These are phyloP conservation scores for Papilio glaucus DNA, from an alignment of 1,140 invertebrate species.

Conservation along the genomic window DNA sequence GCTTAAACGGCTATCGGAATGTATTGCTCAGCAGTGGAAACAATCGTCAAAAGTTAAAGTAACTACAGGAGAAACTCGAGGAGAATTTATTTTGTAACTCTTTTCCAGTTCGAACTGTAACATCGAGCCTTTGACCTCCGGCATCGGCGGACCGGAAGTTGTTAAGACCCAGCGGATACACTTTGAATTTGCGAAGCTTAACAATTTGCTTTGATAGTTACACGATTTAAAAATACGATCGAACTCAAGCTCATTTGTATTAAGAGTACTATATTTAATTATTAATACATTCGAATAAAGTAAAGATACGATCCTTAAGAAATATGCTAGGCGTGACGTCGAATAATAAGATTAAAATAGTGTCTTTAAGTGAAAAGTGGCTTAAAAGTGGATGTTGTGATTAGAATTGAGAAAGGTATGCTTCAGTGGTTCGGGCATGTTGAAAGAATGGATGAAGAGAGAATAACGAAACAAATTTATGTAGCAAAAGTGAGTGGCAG, in stretches of 20 bases:
- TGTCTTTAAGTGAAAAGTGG: too few relatives aligned
- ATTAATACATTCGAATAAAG: too few relatives aligned
- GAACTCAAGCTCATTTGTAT: not conserved
- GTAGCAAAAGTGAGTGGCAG: too few relatives aligned
- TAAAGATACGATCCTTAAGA: too few relatives aligned
- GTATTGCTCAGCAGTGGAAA: not conserved
- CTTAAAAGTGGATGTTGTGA: too few relatives aligned
- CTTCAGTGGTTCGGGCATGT: too few relatives aligned
- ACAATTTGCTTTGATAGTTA: not conserved
- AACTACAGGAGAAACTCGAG: not conserved
- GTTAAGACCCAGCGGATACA: not conserved
- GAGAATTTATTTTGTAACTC: slow-evolving; percentile 15
- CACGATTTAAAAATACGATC: slow-evolving; percentile 5
- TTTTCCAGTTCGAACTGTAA: slow-evolving; percentile 1
- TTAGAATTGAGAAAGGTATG: too few relatives aligned
- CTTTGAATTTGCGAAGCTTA: slow-evolving; percentile 1
- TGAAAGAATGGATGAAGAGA: too few relatives aligned
- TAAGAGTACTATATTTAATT: too few relatives aligned
- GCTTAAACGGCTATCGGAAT: slow-evolving; percentile 19
- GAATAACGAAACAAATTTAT: too few relatives aligned
- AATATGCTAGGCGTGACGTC: too few relatives aligned
- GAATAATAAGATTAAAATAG: too few relatives aligned
- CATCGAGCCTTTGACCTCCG: slow-evolving; percentile 1
- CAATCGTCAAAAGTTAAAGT: slow-evolving; percentile 25
- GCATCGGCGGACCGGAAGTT: slow-evolving; percentile 10